Conservation (phyloP, 1,140 invertebrate genomes). For the Anastrepha obliqua region DNA sequence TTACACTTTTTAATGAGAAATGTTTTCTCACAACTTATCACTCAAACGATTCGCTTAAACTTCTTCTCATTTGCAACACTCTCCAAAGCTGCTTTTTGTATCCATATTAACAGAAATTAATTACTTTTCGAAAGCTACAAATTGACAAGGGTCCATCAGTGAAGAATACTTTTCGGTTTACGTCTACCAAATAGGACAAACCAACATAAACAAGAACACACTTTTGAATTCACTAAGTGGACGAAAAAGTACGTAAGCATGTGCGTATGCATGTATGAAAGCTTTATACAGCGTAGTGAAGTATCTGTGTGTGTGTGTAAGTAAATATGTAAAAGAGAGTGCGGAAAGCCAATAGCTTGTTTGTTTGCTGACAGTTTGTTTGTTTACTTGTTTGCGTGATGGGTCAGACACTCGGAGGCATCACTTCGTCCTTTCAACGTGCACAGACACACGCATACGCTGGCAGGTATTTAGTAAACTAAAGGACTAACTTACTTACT, state of each 20-base stretch:
- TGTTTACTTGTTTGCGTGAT: slow-evolving; percentile 48
- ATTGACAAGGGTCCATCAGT: neutral
- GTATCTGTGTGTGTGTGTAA: neutral
- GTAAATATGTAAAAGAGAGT: neutral
- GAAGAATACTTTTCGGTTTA: neutral
- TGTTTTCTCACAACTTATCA: no score
- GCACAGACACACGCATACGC: neutral
- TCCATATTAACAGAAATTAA: slow-evolving; percentile 17
- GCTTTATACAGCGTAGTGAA: neutral
- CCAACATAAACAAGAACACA: no score
- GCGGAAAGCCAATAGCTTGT: slow-evolving; percentile 38
- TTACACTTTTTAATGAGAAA: no score
- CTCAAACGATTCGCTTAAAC: no score
- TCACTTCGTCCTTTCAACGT: neutral
- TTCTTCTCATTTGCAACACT: no score
- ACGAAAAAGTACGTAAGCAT: neutral
- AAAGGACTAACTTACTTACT: slow-evolving; percentile 36
- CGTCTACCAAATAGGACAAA: neutral
- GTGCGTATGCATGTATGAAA: neutral
- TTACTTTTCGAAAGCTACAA: slow-evolving; percentile 36
- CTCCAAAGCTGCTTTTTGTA: neutral
- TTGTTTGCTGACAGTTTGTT: slow-evolving; percentile 46
- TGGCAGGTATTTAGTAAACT: slow-evolving; percentile 6
- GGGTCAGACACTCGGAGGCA: slow-evolving; percentile 27
- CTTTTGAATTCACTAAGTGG: no score